Base-by-base conservation (phyloP, 2,888 invertebrate species). In the Eumacrocentrus americanus region DNA sequence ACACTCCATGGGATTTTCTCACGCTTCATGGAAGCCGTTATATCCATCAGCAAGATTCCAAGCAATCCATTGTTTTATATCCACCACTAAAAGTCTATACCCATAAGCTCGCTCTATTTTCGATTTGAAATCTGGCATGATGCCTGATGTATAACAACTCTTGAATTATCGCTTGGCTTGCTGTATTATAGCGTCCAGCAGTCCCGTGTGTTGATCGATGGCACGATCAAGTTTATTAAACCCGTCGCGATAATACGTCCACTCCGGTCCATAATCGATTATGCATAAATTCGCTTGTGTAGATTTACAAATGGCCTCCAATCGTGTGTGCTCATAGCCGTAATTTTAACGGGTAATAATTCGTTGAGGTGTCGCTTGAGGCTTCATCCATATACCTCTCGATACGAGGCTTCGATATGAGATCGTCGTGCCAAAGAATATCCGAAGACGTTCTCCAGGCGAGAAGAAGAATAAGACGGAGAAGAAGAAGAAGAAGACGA, bases 401-500 rank as follows among this genome's bases (percentile, higher is more conserved):
- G 2, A 25, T 29, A 29, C 29, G 23, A 42, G 14, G 20, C 2
- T 11, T 7, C 7, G 16, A 20, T 18, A 42, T 42, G 20, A 42
- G 20, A 42, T 42, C 20, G 20, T 18, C 20, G 42, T 42, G n/a
- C 20, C 42, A 9, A 18, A 11, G 11, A 18, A 42, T 42, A 20
- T 50, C 18, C 20, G 20, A 50, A 35, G 20, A 35, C 14, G 18
- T 35, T 35, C n/a, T 25, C 6, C 7, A 7, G 53, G 48, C 44
- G 47, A 52, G 54, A 42, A 47, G 46, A 57, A 51, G 51, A 58
- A 52, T 58, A 62, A 44, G 51, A 52, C 51, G 62, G 56, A 54
- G 60, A 53, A 38, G 60, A 60, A 44, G 56, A 42, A 47, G 46
- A 57, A 51, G 51, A 58, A 52, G 59, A 62, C 40, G 61, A 57